These are phyloP conservation scores for Pseudomyrmex concolor DNA, from an alignment of 1,140 invertebrate species.

Conservation along the genomic window DNA sequence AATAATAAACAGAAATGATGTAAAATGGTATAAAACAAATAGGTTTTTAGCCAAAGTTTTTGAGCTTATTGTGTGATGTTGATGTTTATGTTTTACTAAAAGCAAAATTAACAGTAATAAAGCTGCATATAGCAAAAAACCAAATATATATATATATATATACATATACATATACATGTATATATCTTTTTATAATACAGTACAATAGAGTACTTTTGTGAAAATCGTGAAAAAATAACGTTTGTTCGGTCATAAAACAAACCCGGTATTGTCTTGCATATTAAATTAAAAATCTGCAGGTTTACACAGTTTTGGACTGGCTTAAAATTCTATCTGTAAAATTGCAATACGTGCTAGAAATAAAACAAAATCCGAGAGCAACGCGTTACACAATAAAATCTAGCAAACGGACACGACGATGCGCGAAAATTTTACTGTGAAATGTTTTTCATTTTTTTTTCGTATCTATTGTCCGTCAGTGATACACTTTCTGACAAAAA, in stretches of 20 bases:
- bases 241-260: slow-evolving; percentile 5
- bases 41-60: background rate
- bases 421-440: slow-evolving; percentile 24
- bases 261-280: slow-evolving; percentile 10
- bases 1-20: slow-evolving; percentile 32
- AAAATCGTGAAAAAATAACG: slow-evolving; percentile 3
- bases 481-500: slow-evolving; percentile 26
- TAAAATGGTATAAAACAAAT: slow-evolving; percentile 23
- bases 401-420: background rate
- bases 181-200: background rate
- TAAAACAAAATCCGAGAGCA: slow-evolving; percentile 42
- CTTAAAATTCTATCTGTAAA: slow-evolving; percentile 31
- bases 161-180: background rate
- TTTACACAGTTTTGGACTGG: slow-evolving; percentile 31
- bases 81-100: background rate
- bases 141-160: background rate
- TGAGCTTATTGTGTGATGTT: background rate
- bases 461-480: slow-evolving; percentile 12
- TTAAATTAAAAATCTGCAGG: slow-evolving; percentile 31
- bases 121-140: background rate
- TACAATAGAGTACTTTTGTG: background rate
- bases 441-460: slow-evolving; percentile 29
- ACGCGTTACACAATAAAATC: slow-evolving; percentile 12
- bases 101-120: background rate
- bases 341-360: slow-evolving; percentile 34